Evolutionary conservation across 2,113 vertebrate genomes (phyloP).

Genomic region (Albula goreensis): DNA sequence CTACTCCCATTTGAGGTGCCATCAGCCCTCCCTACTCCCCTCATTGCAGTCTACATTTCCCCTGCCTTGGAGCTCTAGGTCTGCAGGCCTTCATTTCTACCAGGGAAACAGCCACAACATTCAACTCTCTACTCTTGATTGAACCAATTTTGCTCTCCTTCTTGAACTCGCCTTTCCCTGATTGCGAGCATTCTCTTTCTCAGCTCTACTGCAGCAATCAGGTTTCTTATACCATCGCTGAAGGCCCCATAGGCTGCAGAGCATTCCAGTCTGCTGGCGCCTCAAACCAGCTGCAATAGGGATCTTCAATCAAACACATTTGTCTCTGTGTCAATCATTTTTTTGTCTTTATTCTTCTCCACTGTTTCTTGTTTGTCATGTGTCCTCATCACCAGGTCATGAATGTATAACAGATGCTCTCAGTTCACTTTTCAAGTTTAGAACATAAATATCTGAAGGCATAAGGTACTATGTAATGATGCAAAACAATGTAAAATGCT

Average conservation of each 20-base stretch:
- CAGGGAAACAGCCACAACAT: not conserved
- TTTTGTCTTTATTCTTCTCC: not conserved
- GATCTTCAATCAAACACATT: no score
- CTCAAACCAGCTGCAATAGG: no score
- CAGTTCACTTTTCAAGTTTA: no score
- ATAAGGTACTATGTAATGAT: not conserved
- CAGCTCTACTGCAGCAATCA: not conserved
- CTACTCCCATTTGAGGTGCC: no score
- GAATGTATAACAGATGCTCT: no score
- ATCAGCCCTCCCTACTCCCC: no score
- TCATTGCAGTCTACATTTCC: not conserved
- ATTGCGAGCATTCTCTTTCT: not conserved
- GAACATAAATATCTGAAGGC: not conserved
- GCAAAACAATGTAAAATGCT: not conserved
- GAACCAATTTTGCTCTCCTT: not conserved
- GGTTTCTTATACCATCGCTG: not conserved
- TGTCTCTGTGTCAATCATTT: not conserved
- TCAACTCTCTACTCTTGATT: not conserved
- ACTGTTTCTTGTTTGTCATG: no score
- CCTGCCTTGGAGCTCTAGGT: not conserved
- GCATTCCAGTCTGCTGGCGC: not conserved
- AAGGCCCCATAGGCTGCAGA: not conserved
- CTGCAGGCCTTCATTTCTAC: not conserved
- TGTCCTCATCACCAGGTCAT: not conserved
- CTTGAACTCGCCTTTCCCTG: not conserved